These are phyloP conservation scores for Drosophila cognata DNA, from an alignment of 2,888 invertebrate genomes.

Conservation along the genomic window DNA sequence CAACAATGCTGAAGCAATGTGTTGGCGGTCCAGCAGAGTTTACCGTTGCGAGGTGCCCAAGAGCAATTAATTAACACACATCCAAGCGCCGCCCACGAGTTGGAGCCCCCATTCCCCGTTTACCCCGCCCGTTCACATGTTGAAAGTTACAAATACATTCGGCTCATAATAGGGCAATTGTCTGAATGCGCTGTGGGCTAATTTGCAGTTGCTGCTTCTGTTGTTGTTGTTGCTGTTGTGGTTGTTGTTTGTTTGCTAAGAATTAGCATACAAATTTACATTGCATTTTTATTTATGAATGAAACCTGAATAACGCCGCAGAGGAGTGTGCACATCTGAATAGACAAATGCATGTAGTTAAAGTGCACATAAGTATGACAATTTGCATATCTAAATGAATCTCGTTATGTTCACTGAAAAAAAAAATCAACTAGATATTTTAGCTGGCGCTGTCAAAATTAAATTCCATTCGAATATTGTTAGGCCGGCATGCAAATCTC, in stretches of 20 bases:
- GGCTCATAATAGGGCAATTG: conserved; percentile 44
- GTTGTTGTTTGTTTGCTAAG: conserved; percentile 1
- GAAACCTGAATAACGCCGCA: conserved; percentile 48
- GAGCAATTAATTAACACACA: conserved; percentile 75
- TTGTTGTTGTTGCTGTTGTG: conserved; percentile 15
- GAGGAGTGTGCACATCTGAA: conserved; percentile 29
- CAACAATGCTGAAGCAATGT: conserved; percentile 14
- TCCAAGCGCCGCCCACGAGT: conserved; percentile 40
- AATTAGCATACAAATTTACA: conserved; percentile 73
- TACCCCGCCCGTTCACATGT: conserved; percentile 5
- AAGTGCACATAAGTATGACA: conserved; percentile 25
- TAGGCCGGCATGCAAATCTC: not conserved
- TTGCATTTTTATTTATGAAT: conserved; percentile 71
- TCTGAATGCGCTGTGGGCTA: conserved; percentile 48
- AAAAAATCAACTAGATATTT: not conserved
- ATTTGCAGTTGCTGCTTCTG: conserved; percentile 44
- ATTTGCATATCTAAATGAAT: conserved; percentile 26
- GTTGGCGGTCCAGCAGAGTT: conserved; percentile 42
- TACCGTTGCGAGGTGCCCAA: conserved; percentile 32
- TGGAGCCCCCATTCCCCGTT: not conserved
- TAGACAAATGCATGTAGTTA: conserved; percentile 12
- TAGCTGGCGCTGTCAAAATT: not conserved
- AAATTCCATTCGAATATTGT: not conserved
- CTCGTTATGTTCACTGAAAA: conserved; percentile 22
- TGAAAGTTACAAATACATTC: conserved; percentile 64